Conservation (phyloP, 2,888 invertebrate genomes). For the Galerucella pusilla region DNA sequence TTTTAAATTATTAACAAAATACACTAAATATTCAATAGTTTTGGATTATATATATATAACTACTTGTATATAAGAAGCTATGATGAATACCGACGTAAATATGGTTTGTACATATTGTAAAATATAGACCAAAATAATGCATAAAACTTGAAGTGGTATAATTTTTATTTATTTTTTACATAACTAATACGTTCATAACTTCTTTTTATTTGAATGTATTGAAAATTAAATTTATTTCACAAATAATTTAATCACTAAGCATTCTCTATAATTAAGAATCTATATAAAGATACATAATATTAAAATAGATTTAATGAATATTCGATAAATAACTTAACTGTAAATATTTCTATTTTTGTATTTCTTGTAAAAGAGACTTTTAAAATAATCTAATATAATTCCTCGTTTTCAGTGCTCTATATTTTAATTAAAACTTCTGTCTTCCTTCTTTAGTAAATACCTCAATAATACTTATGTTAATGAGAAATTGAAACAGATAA, state of each 20-base stretch:
- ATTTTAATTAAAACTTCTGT: background rate
- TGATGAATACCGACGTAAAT: background rate
- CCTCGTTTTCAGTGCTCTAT: constrained; percentile 1
- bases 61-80: background rate
- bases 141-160: background rate
- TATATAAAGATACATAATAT: constrained; percentile 4
- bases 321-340: constrained; percentile 28
- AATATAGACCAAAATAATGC: background rate
- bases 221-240: background rate
- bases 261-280: background rate
- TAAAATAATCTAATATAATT: constrained; percentile 24
- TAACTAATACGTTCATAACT: background rate
- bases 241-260: background rate
- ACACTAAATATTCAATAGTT: background rate
- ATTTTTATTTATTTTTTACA: background rate
- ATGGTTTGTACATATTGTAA: constrained; percentile 8
- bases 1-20: background rate
- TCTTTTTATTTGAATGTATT: background rate
- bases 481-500: too few species aligned
- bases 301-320: constrained; percentile 28
- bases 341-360: constrained; percentile 24
- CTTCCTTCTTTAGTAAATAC: background rate
- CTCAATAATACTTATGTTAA: background rate
- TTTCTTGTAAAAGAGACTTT: constrained; percentile 3
- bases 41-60: background rate